Evolutionary conservation across 2,888 invertebrate genomes (phyloP).

Genomic region (Mantis religiosa): DNA sequence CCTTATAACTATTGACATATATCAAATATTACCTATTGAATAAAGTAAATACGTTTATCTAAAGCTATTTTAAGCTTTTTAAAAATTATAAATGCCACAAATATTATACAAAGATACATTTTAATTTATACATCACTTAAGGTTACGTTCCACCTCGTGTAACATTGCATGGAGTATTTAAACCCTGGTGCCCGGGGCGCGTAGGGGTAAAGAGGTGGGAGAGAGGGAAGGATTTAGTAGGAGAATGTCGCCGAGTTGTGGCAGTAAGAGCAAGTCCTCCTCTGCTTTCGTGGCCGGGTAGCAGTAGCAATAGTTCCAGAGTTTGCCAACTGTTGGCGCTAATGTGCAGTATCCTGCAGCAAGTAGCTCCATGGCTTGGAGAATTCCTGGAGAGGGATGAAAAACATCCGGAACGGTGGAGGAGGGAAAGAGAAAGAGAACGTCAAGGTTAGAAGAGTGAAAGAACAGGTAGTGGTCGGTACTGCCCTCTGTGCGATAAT

Average conservation of each 20-base stretch:
- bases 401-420: not conserved
- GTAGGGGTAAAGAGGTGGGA: not conserved
- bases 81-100: no score
- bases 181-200: not conserved
- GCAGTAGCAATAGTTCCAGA: slow-evolving; percentile 39
- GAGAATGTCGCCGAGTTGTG: not conserved
- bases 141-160: not conserved
- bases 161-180: slow-evolving; percentile 3
- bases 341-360: slow-evolving; percentile 35
- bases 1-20: no score
- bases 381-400: not conserved
- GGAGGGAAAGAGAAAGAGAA: not conserved
- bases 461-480: not conserved
- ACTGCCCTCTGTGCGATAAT: slow-evolving; percentile 21
- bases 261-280: not conserved
- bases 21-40: no score
- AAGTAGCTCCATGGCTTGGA: not conserved
- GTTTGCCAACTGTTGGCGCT: slow-evolving; percentile 43
- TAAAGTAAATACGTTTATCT: no score
- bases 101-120: no score
- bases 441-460: not conserved
- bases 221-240: not conserved
- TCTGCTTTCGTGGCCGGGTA: slow-evolving; percentile 25
- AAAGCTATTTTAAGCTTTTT: no score
- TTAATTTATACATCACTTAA: no score